These are phyloP conservation scores for Rhyzopertha dominica DNA, from an alignment of 1,140 invertebrate species.

Conservation along the genomic window DNA sequence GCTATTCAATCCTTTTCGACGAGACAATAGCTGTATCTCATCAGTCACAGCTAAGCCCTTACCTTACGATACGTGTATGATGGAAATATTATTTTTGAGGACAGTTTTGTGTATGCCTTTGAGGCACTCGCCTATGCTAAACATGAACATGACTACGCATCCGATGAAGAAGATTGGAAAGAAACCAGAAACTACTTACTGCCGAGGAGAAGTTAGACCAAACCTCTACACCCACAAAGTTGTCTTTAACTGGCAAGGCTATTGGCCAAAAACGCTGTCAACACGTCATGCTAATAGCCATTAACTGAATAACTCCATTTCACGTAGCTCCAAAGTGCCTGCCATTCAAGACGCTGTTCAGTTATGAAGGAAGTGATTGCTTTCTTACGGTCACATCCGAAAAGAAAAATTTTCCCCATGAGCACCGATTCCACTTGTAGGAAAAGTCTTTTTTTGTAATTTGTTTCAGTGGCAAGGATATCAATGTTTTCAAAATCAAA, in stretches of 20 bases:
- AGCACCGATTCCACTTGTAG: too few species aligned
- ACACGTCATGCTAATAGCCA: too few species aligned
- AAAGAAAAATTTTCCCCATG: neutral
- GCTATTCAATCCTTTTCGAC: slow-evolving; percentile 6
- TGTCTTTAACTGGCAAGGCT: too few species aligned
- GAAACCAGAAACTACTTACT: neutral
- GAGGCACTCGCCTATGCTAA: neutral
- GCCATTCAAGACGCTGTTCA: neutral
- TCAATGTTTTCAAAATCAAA: too few species aligned
- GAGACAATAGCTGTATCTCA: slow-evolving; percentile 7
- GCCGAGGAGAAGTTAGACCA: too few species aligned
- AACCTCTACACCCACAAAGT: too few species aligned
- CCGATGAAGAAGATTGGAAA: slow-evolving; percentile 1
- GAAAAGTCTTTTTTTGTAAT: too few species aligned
- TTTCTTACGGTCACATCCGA: neutral
- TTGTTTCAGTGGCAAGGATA: too few species aligned
- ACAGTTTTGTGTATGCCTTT: slow-evolving; percentile 1
- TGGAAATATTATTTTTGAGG: slow-evolving; percentile 4
- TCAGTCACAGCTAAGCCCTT: too few species aligned
- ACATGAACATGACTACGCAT: neutral
- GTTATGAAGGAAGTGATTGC: slow-evolving; percentile 5
- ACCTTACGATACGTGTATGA: slow-evolving; percentile 8
- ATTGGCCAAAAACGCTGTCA: too few species aligned
- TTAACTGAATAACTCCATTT: slow-evolving; percentile 5
- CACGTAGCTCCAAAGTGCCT: slow-evolving; percentile 1